Base-by-base conservation (phyloP, 2,113 vertebrate genomes). In the Malurus elegans region DNA sequence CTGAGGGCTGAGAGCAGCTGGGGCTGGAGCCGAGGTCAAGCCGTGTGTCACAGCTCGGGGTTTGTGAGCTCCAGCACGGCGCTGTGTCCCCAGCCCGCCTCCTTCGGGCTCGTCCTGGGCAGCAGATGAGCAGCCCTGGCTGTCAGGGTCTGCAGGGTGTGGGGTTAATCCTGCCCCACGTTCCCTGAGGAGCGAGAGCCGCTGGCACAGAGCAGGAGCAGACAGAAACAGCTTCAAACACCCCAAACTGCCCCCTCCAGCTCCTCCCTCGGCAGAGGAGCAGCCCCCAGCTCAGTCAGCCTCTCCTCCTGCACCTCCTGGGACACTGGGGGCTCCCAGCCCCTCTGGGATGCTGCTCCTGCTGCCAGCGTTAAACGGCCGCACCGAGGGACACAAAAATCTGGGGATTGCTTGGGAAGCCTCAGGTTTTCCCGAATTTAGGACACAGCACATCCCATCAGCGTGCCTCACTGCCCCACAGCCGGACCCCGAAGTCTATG, bases 401-500 rank as follows among this genome's bases (percentile, higher is more conserved):
- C 88, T 47, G 45, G 16, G n/a, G 28, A 4, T 20, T 23, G 44
- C 53, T 25, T 16, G n/a, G 26, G 4, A 21, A 19, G 10, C 12
- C n/a, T 10, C 36, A 14, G 1, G 8, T 6, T 29, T 6, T 25
- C 9, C 28, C 1, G 28, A 8, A 20, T 50, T 53, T 34, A 28
- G 82, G 50, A 25, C 26, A 38, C 7, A 31, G 53, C 29, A 6
- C 5, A 0, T 4, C 19, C 34, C 14, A 34, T 24, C 51, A 28
- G 28, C 1, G 1, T 6, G 32, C 47, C 58, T 4, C 5, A 12
- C 4, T 58, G 83, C 76, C 76, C 1, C 1, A 13, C 45, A 18
- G 60, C 21, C 5, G 0, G 3, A 21, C 20, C 67, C 40, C 5
- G 2, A 4, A 47, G 5, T 15, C 54, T 9, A 10, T 36, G 36